Evolutionary conservation across 2,888 invertebrate species (phyloP).

Genomic region (Furcula furcula): DNA sequence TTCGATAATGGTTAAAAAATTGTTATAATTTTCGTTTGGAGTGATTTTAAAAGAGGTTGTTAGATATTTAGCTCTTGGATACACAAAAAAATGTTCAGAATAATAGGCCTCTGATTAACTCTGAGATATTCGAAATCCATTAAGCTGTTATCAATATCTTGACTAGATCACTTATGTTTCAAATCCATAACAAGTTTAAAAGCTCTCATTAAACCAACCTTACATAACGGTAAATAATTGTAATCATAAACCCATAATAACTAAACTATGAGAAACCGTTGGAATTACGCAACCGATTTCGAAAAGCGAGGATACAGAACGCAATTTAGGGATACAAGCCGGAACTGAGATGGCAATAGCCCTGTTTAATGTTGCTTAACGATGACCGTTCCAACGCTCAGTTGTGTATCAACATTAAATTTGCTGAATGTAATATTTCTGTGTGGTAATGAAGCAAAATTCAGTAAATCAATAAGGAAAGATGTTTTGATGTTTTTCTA

Average conservation of each 20-base stretch:
- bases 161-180: no score
- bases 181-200: no score
- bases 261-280: no score
- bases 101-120: no score
- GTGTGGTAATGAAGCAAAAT: conserved; percentile 16
- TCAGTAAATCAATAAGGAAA: conserved; percentile 28
- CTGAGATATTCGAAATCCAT: no score
- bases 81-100: no score
- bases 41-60: conserved; percentile 19
- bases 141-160: no score
- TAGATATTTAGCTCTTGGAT: no score
- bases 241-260: no score
- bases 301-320: conserved; percentile 21
- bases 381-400: conserved; percentile 35
- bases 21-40: conserved; percentile 26
- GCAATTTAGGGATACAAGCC: conserved; percentile 31
- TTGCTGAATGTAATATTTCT: conserved; percentile 23
- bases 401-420: conserved; percentile 29
- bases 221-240: no score
- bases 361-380: conserved; percentile 32
- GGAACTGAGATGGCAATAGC: conserved; percentile 33
- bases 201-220: no score
- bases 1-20: conserved; percentile 49
- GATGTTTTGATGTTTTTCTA: neutral
- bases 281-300: no score